A percentile compares a stretch with the other conserved stretches of the same genome.
Conservation (phyloP, 2,113 vertebrate genomes). For the Gobiocypris rarus region DNA sequence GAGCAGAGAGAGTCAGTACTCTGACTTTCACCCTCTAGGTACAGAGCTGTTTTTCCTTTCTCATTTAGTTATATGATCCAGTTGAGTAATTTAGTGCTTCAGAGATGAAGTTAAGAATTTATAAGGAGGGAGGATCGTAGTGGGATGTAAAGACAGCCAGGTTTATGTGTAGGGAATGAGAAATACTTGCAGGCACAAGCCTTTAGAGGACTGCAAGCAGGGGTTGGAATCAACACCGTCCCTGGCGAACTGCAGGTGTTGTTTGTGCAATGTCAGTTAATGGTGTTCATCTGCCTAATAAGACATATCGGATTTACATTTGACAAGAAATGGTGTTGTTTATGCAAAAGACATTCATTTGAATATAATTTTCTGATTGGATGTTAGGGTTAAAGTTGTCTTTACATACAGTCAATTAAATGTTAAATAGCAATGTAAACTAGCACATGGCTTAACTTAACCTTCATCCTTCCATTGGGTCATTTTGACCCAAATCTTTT, state of each 20-base stretch:
- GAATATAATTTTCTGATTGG: not conserved
- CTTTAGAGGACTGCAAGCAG: not conserved
- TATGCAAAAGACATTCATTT: not conserved
- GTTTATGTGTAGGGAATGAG: conserved; percentile 13
- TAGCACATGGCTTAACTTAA: no score
- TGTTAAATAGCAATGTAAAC: not conserved
- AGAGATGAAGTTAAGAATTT: conserved; percentile 44
- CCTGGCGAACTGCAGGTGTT: not conserved
- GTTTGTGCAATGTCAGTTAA: not conserved
- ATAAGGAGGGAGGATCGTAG: conserved; percentile 13
- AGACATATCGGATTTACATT: not conserved
- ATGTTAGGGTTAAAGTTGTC: not conserved
- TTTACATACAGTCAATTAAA: not conserved
- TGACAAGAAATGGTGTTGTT: not conserved
- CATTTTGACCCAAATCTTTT: no score
- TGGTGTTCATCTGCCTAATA: not conserved
- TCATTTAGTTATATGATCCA: conserved; percentile 47
- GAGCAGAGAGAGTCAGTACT: conserved; percentile 38
- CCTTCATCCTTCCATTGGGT: no score
- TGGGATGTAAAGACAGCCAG: not conserved
- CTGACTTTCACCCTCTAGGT: conserved; percentile 39
- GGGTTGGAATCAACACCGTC: not conserved
- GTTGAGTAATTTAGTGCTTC: conserved; percentile 40
- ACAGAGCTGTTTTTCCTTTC: conserved; percentile 37
- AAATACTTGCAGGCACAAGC: conserved; percentile 4